Evolutionary conservation across 2,888 invertebrate genomes (phyloP).

Genomic region (Cephus nigrinus): DNA sequence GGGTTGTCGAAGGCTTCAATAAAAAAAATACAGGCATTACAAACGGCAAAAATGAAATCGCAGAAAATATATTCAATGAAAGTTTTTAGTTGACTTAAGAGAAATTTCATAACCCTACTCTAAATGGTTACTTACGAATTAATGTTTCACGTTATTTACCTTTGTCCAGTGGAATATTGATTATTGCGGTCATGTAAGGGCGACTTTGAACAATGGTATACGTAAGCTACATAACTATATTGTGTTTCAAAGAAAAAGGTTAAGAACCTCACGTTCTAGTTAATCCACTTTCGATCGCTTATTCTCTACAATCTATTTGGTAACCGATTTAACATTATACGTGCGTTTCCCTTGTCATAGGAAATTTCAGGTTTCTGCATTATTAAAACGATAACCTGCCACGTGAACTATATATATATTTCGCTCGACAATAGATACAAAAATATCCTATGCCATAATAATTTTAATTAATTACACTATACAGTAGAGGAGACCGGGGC

Average conservation of each 20-base stretch:
- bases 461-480: not conserved
- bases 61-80: not conserved
- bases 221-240: not conserved
- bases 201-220: conserved; percentile 5
- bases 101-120: not conserved
- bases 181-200: conserved; percentile 42
- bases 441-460: too few relatives aligned
- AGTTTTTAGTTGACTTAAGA: not conserved
- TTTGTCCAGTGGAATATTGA: conserved; percentile 52
- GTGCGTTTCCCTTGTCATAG: conserved; percentile 1
- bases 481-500: too few relatives aligned
- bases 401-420: not conserved
- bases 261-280: conserved; percentile 61
- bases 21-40: not conserved
- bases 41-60: not conserved
- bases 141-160: conserved; percentile 18
- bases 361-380: conserved; percentile 7
- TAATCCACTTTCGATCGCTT: conserved; percentile 43
- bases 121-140: not conserved
- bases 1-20: not conserved
- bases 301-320: not conserved
- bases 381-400: not conserved
- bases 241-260: conserved; percentile 38
- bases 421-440: too few relatives aligned
- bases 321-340: not conserved